Evolutionary conservation across 1,140 invertebrate species (phyloP).

Genomic region (Hestina assimilis): DNA sequence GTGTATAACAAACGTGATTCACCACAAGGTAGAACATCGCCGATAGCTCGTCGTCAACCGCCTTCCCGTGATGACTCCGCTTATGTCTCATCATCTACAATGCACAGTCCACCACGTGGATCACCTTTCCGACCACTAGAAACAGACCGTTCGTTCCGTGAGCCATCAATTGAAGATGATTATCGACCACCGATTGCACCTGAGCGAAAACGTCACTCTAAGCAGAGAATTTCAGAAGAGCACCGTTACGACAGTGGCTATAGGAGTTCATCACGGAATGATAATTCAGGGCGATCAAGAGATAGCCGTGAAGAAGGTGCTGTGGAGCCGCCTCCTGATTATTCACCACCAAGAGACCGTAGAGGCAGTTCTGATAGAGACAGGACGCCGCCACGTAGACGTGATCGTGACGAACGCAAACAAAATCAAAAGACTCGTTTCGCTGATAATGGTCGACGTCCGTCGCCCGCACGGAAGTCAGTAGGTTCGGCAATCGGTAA

Average conservation of each 20-base stretch:
- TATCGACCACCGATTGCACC: slow-evolving; percentile 78
- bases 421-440: slow-evolving; percentile 83
- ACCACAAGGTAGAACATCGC: slow-evolving; percentile 66
- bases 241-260: slow-evolving; percentile 77
- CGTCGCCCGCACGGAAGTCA: slow-evolving; percentile 75
- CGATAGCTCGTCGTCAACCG: slow-evolving; percentile 69
- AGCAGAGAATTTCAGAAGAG: slow-evolving; percentile 73
- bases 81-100: slow-evolving; percentile 78
- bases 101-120: slow-evolving; percentile 74
- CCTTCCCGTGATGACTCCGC: slow-evolving; percentile 77
- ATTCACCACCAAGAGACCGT: slow-evolving; percentile 81
- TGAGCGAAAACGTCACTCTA: slow-evolving; percentile 79
- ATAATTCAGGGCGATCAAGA: slow-evolving; percentile 69
- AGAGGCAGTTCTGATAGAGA: slow-evolving; percentile 74
- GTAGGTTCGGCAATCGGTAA: slow-evolving; percentile 81
- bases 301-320: slow-evolving; percentile 70
- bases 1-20: slow-evolving; percentile 66
- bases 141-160: slow-evolving; percentile 62
- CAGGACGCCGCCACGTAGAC: slow-evolving; percentile 75
- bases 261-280: slow-evolving; percentile 75
- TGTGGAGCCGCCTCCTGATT: slow-evolving; percentile 83
- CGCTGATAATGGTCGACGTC: slow-evolving; percentile 77
- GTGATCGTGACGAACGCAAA: slow-evolving; percentile 77
- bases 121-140: slow-evolving; percentile 73
- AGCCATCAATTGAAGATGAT: slow-evolving; percentile 67